Evolutionary conservation across 1,140 invertebrate genomes (phyloP), one percentile per base, ranked within the genome.

Genomic region (Drosophila albomicans): DNA sequence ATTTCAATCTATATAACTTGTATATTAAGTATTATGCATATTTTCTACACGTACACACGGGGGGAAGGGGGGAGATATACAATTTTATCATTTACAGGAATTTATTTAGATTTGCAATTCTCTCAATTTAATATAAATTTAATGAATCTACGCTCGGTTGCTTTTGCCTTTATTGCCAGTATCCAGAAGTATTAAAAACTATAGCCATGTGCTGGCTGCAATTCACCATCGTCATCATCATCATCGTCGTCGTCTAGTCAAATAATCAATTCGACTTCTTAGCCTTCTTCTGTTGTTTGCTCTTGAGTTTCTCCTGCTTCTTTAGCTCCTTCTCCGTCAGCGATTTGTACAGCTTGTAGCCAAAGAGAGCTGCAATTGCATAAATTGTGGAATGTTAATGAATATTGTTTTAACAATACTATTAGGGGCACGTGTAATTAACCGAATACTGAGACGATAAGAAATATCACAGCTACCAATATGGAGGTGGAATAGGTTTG

Each of bases 271-370:
- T 92, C 3, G 81, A 75, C 68, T 92, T 92, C 74, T 92, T 92
- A 10, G 76, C 68, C 69, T 92, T 92, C 78, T 92, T 92, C 38
- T 81, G 75, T 48, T 92, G 91, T 62, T 92, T 92, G 70, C 69
- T 79, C 78, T 91, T 91, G 7, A 89, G 75, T 68, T 96, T 96
- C 84, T 96, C 95, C 93, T 96, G 95, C 76, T 93, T 94, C 88
- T 95, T 95, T 32, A 93, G 93, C 76, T 96, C 95, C 88, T 96
- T 96, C 11, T 96, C 95, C 68, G 94, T 94, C 81, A 97, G 93
- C 71, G 96, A 96, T 91, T 95, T 95, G 92, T 96, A 96, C 41
- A 97, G 93, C 92, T 96, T 97, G 93, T 96, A 97, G 57, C 96
- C 95, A 92, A 97, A 97, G 92, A 97, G 97, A 75, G 95, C 96